Conservation (phyloP, 2,888 invertebrate genomes). For the Gonocerus acuteangulatus region DNA sequence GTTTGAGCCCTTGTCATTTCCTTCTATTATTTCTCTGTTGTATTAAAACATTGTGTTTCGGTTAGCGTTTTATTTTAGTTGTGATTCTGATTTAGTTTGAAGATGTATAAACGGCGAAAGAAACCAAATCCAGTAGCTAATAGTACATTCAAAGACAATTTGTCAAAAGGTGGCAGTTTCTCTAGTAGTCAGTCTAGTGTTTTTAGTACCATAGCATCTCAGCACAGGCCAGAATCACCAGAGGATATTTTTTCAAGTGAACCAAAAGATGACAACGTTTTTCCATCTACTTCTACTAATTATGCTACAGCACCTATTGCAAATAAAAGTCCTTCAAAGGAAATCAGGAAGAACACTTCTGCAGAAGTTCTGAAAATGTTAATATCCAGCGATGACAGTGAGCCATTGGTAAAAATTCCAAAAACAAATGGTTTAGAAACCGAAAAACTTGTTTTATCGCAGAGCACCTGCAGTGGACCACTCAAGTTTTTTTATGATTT, state of each 20-base stretch:
- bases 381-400: conserved; percentile 7
- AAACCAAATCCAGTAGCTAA: conserved; percentile 9
- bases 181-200: conserved; percentile 7
- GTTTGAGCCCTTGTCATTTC: too few relatives aligned
- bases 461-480: background rate
- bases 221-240: conserved; percentile 1
- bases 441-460: background rate
- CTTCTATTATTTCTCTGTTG: too few relatives aligned
- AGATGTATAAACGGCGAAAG: conserved; percentile 16
- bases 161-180: background rate
- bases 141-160: conserved; percentile 1
- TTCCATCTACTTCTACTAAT: background rate
- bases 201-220: conserved; percentile 4
- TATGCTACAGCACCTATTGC: background rate
- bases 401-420: background rate
- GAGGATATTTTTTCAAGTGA: conserved; percentile 11
- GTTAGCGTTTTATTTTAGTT: too few relatives aligned
- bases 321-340: background rate
- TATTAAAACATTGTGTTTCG: too few relatives aligned
- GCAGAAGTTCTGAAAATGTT: conserved; percentile 16
- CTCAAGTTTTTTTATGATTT: background rate
- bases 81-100: too few relatives aligned
- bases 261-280: background rate
- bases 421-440: background rate
- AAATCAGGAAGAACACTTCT: background rate